Evolutionary conservation across 2,888 invertebrate species (phyloP).

Genomic region (Standfussiana lucernea): DNA sequence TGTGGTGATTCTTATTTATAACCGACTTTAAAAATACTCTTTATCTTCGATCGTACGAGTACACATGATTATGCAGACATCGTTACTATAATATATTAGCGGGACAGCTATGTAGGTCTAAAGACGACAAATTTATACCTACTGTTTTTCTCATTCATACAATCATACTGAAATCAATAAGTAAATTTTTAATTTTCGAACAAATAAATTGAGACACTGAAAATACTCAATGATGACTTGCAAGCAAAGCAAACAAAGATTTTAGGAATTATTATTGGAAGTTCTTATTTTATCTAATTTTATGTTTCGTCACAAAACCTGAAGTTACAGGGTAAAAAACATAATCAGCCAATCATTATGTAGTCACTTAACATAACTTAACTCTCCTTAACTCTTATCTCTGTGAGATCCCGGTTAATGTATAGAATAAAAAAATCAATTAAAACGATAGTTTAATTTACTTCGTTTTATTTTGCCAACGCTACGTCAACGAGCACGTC

Average conservation of each 20-base stretch:
- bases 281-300: background rate
- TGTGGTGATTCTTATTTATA: background rate
- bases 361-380: background rate
- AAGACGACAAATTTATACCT: background rate
- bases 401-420: too few species aligned
- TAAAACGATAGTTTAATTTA: constrained; percentile 46
- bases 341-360: background rate
- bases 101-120: background rate
- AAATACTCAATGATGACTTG: too few species aligned
- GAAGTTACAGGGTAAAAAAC: background rate
- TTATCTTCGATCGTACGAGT: too few species aligned
- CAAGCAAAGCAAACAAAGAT: background rate
- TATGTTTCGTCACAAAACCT: background rate
- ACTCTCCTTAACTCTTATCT: too few species aligned
- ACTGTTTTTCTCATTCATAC: background rate
- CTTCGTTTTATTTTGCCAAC: constrained; percentile 66
- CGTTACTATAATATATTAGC: background rate
- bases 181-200: background rate
- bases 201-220: background rate
- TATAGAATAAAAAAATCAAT: constrained; percentile 17
- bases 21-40: background rate
- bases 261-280: background rate
- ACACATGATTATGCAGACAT: background rate
- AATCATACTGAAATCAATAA: background rate
- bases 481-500: constrained; percentile 73